phyloP scores from a whole-genome alignment of 2,888 invertebrate species.

The Gari tellinella region DNA sequence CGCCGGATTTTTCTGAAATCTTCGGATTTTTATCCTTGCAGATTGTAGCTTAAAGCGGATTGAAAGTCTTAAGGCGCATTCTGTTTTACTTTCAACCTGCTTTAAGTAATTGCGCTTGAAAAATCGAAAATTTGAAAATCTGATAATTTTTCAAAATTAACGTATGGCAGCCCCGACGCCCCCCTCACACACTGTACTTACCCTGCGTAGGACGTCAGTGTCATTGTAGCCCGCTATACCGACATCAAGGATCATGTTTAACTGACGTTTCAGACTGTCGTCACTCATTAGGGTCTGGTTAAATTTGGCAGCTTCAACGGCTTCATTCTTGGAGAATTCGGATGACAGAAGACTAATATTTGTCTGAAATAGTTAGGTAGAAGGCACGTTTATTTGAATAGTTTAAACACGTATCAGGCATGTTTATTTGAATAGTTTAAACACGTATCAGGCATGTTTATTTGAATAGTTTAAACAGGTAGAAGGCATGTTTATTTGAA shows the following conservation, averaged over 20 bases:
- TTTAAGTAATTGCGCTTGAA: too few species aligned
- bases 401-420: too few species aligned
- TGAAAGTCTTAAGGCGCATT: too few species aligned
- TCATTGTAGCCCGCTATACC: slow-evolving; percentile 46
- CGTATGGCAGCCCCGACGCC: too few species aligned
- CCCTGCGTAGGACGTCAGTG: slow-evolving; percentile 26
- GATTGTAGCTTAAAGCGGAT: too few species aligned
- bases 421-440: too few species aligned
- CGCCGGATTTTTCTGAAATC: too few species aligned
- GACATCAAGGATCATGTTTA: slow-evolving; percentile 42
- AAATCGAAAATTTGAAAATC: too few species aligned
- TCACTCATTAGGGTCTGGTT: slow-evolving; percentile 28
- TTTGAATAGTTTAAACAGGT: background rate
- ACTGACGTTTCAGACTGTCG: slow-evolving; percentile 34
- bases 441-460: background rate
- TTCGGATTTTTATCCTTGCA: too few species aligned
- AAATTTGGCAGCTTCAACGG: slow-evolving; percentile 27
- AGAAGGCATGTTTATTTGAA: background rate
- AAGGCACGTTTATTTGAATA: background rate
- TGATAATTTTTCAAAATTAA: too few species aligned
- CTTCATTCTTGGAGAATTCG: slow-evolving; percentile 36
- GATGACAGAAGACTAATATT: slow-evolving; percentile 31
- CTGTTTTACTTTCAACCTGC: too few species aligned
- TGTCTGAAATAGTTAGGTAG: slow-evolving; percentile 13
- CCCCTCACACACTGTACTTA: too few species aligned